Base-by-base conservation (phyloP, 1,140 invertebrate species). In the Elysia chlorotica region DNA sequence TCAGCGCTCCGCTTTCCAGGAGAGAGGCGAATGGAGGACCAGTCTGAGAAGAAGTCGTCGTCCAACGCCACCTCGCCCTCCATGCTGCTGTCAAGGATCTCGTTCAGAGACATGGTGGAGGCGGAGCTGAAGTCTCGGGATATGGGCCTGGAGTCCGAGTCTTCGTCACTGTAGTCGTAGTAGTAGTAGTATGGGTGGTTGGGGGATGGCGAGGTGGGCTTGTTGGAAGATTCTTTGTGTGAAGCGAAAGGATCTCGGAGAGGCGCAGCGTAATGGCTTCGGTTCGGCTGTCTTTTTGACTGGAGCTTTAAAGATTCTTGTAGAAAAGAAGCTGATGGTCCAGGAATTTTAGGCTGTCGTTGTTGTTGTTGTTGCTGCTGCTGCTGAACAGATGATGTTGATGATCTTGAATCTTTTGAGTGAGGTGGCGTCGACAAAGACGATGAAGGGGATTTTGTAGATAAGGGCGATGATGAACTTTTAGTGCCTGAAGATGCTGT, bases 101-200 rank as follows among this genome's bases (percentile, higher is more conserved):
- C 83, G 61, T 82, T 83, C 14, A 83, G 75, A 3, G 83, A 85
- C 48, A 82, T 74, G 0, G 79, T 80, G 4, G 83, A 83, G 33
- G 78, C 79, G 14, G 75, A 74, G 67, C 79, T 82, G 48, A 77
- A 79, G 30, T 83, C 77, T 57, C 74, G 75, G 10, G 82, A 81
- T 38, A 80, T 70, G 31, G 78, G 79, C n/a, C 81, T 67, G 36
- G 80, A 77, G 73, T 85, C 83, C 74, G 79, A 81, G 59, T 85
- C 82, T 65, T 83, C 82, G 74, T 83, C 82, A 74, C 81, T 85
- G 74, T 82, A 85, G 38, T 85, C 83, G 72, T 85, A 83, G 68
- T 82, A 84, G 65, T 82, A 84, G 70, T 84, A 84, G 71, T 82
- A 78, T 57, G 76, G 75, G 5, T 36, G 73, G 76, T 25, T 63